These are phyloP conservation scores for Oscheius sp. DNA, from an alignment of 2,888 invertebrate genomes.

Conservation along the genomic window DNA sequence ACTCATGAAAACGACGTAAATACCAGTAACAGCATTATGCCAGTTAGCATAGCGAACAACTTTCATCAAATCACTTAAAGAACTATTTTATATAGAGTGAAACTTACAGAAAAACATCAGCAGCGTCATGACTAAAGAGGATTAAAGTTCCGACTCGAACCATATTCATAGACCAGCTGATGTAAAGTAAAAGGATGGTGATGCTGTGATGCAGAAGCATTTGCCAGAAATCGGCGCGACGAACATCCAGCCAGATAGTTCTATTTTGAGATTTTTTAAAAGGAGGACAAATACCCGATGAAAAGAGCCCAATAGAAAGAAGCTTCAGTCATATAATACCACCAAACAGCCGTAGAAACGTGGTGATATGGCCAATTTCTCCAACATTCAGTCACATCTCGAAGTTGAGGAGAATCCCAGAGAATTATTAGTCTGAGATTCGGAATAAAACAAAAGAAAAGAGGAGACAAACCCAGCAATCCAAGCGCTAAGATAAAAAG, in stretches of 20 bases:
- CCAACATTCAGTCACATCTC: constrained; percentile 64
- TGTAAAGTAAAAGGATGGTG: constrained; percentile 84
- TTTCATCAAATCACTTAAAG: constrained; percentile 65
- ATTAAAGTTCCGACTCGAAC: constrained; percentile 89
- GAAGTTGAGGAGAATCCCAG: constrained; percentile 56
- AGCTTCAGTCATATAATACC: constrained; percentile 91
- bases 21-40: constrained; percentile 84
- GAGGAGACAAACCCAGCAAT: constrained; percentile 48
- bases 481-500: constrained; percentile 56
- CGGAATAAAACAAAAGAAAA: background rate
- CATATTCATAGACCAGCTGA: constrained; percentile 91
- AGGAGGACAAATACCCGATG: constrained; percentile 43
- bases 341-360: constrained; percentile 84
- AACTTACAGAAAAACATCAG: constrained; percentile 73
- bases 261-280: constrained; percentile 33
- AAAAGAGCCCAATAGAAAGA: constrained; percentile 91
- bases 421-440: constrained; percentile 40
- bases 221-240: constrained; percentile 81
- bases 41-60: constrained; percentile 75
- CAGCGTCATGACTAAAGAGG: constrained; percentile 73
- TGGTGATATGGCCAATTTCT: constrained; percentile 72
- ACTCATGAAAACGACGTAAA: constrained; percentile 84
- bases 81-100: background rate
- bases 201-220: constrained; percentile 86
- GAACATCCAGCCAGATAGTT: constrained; percentile 70